Evolutionary conservation across 1,140 invertebrate species (phyloP), one percentile per base, ranked within the genome.

Genomic region (Maniola jurtina): DNA sequence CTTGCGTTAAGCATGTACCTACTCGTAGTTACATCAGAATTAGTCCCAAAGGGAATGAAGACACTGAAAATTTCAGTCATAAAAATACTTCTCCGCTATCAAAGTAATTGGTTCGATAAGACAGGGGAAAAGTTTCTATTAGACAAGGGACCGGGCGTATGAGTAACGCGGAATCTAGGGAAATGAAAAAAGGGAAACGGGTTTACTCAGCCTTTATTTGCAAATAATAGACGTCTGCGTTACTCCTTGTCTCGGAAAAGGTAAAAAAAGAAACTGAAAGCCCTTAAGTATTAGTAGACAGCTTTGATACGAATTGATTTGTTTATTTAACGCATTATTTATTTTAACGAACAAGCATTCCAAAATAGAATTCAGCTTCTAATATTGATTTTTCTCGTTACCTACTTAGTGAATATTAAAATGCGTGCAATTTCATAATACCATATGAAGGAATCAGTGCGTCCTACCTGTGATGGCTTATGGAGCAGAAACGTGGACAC

Each of bases 31-130:
- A 55, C 13, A 34, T 33, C 16, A 25, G n/a, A 57, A 38, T 14
- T 35, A 57, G 14, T 15, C 35, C 55, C 35, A 57, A 57, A 38
- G 14, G 35, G 14, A 45, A 45, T 45, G 42, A n/a, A 11, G 56
- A 55, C 56, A 70, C 57, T 69, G 52, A 67, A 67, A 70, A 65
- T 47, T 70, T 42, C 60, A 70, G 55, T 73, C 55, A 68, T 73
- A 68, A 68, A 68, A 54, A 54, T 58, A 63, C 68, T 68, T 64
- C 50, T 58, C 54, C 64, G 64, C 70, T 65, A 61, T 73, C 63
- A 73, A 61, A 67, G 81, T 85, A 84, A 87, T 84, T 84, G 83
- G 82, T 85, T 81, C 78, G 70, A 85, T 85, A 82, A 85, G 76
- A 80, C 80, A 81, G 76, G 75, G 76, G 73, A 45, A 80, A 87